These are phyloP conservation scores for Halisarca cf. caerulea DNA, from an alignment of 37 sponge, comb jelly and placozoan genomes.

Conservation along the genomic window DNA sequence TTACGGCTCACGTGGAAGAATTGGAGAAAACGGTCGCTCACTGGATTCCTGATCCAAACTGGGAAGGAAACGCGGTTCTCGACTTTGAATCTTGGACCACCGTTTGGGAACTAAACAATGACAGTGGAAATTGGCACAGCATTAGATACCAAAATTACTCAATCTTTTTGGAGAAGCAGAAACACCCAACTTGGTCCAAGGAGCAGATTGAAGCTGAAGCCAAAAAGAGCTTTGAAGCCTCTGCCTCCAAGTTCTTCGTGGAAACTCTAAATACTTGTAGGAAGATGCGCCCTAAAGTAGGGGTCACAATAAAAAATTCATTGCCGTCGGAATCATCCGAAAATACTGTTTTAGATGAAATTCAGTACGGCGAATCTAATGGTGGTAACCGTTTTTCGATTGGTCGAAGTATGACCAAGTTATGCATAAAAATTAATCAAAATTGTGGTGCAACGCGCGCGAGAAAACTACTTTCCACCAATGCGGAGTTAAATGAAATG, in stretches of 20 bases:
- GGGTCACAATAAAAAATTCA: too few species aligned
- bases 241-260: constrained; percentile 33
- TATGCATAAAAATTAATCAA: too few species aligned
- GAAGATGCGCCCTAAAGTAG: constrained; percentile 36
- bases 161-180: constrained; percentile 5
- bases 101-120: constrained; percentile 43
- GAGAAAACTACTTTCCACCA: too few species aligned
- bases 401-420: too few species aligned
- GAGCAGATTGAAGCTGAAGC: constrained; percentile 13
- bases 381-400: too few species aligned
- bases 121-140: constrained; percentile 33
- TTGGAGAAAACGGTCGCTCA: constrained; percentile 5
- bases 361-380: too few species aligned
- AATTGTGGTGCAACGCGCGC: too few species aligned
- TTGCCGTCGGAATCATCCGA: too few species aligned
- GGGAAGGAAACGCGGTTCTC: constrained; percentile 49
- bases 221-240: constrained; percentile 29
- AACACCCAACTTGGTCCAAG: constrained; percentile 36
- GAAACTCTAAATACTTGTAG: constrained; percentile 28
- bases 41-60: constrained; percentile 42
- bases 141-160: constrained; percentile 34
- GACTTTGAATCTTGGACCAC: constrained; percentile 53
- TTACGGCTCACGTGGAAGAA: constrained; percentile 6
- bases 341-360: too few species aligned
- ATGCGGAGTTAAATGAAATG: too few species aligned